Percentiles rank a stretch among this genome's conserved stretches.
Evolutionary conservation across 2,888 invertebrate genomes (phyloP).

Genomic region (Cacoxenus indagator): DNA sequence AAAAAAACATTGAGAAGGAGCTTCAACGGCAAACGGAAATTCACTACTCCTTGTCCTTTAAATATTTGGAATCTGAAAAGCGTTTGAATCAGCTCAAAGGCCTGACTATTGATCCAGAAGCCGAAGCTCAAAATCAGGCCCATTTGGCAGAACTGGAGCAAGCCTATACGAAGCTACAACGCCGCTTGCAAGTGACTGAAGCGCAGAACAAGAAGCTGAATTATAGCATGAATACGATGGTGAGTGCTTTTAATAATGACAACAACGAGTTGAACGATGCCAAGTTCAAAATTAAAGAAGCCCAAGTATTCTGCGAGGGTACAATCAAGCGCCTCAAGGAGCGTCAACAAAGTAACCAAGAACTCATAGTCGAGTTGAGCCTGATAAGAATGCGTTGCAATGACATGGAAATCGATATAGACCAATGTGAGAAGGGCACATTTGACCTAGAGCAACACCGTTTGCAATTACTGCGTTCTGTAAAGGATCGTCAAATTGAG

Average conservation of each 20-base stretch:
- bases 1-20: conserved; percentile 67
- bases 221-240: conserved; percentile 74
- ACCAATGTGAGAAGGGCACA: conserved; percentile 77
- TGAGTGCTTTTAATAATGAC: conserved; percentile 71
- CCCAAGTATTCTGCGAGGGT: conserved; percentile 74
- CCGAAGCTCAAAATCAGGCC: conserved; percentile 67
- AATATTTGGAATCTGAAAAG: conserved; percentile 71
- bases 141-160: conserved; percentile 71
- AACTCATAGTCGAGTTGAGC: conserved; percentile 77
- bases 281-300: conserved; percentile 73
- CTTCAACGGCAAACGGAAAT: conserved; percentile 75
- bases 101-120: conserved; percentile 61
- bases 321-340: conserved; percentile 73
- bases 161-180: conserved; percentile 68
- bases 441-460: conserved; percentile 80
- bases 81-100: conserved; percentile 68
- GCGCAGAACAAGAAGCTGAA: conserved; percentile 73
- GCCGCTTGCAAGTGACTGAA: conserved; percentile 69
- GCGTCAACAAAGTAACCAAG: conserved; percentile 72
- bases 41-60: conserved; percentile 73
- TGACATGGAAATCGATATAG: conserved; percentile 77
- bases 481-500: conserved; percentile 79
- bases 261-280: conserved; percentile 67
- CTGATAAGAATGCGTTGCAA: conserved; percentile 77
- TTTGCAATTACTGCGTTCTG: conserved; percentile 79